These are phyloP conservation scores for Chloebia gouldiae DNA, from an alignment of 2,113 vertebrate genomes.

Conservation along the genomic window DNA sequence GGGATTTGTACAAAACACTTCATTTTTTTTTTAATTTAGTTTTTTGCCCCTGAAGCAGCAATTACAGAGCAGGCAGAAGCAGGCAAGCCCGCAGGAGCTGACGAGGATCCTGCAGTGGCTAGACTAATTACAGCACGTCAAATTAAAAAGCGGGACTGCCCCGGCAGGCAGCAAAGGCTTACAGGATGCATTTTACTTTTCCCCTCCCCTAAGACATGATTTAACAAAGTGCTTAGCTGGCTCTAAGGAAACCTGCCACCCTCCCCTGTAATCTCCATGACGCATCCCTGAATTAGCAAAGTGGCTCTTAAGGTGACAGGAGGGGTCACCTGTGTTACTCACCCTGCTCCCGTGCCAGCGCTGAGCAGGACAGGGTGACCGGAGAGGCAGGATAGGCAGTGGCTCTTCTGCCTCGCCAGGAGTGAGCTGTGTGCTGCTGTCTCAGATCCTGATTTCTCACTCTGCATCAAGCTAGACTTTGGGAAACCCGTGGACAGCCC, in stretches of 20 bases:
- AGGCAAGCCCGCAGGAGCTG: slow-evolving; percentile 20
- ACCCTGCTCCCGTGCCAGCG: neutral
- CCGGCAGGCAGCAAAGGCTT: neutral
- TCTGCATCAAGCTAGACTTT: neutral
- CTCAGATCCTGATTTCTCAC: neutral
- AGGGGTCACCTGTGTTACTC: neutral
- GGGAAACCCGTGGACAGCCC: neutral
- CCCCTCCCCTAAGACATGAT: slow-evolving; percentile 12
- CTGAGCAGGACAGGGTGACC: rapidly evolving
- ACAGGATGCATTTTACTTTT: neutral
- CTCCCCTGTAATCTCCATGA: neutral
- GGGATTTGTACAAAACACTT: slow-evolving; percentile 20
- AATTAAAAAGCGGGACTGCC: slow-evolving; percentile 3
- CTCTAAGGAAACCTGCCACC: neutral
- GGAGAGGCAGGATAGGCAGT: neutral
- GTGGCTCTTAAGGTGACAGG: neutral
- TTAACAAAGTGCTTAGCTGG: neutral
- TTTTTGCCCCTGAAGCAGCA: neutral
- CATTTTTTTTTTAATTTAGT: neutral
- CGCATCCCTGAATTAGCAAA: neutral
- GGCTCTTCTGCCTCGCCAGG: neutral
- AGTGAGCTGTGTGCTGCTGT: neutral
- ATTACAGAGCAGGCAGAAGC: slow-evolving; percentile 10
- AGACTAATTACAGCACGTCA: neutral
- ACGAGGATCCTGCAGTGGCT: neutral